phyloP scores from a whole-genome alignment of 2,797 vertebrate genomes.

The Gobionotothen gibberifrons region DNA sequence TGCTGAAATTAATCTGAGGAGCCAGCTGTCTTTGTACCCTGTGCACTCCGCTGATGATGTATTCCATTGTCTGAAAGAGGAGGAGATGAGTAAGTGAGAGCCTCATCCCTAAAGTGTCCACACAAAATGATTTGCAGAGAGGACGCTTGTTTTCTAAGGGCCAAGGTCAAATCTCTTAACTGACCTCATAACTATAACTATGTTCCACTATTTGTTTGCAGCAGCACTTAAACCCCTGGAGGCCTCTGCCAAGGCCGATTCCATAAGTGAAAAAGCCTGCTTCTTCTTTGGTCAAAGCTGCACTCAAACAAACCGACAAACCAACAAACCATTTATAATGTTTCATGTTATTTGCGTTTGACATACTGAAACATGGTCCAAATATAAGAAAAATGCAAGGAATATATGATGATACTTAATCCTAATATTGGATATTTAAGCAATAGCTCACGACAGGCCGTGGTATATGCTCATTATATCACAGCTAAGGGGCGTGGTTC shows the following conservation, averaged over 20 bases:
- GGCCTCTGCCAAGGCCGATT: too few species aligned
- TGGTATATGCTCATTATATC: too few species aligned
- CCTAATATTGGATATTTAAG: neutral
- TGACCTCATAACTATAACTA: neutral
- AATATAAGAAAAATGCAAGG: neutral
- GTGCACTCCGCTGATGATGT: conserved; percentile 74
- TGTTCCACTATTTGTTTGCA: conserved; percentile 15
- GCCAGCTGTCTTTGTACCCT: conserved; percentile 72
- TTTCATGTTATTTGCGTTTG: neutral
- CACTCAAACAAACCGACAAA: too few species aligned
- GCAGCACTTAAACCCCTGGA: neutral
- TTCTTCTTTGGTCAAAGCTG: too few species aligned
- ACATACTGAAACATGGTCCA: neutral
- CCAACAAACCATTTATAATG: neutral
- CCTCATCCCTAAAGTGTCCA: conserved; percentile 42
- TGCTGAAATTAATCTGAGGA: conserved; percentile 71
- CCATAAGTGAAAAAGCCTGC: too few species aligned
- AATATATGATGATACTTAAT: neutral
- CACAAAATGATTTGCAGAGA: conserved; percentile 38
- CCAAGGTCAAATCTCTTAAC: conserved; percentile 43
- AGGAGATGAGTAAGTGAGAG: conserved; percentile 60
- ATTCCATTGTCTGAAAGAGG: conserved; percentile 59
- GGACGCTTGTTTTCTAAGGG: conserved; percentile 24
- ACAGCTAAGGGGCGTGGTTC: too few species aligned
- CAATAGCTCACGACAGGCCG: too few species aligned